Evolutionary conservation across 2,113 vertebrate species (phyloP).

Genomic region (Nesogale talazaci): DNA sequence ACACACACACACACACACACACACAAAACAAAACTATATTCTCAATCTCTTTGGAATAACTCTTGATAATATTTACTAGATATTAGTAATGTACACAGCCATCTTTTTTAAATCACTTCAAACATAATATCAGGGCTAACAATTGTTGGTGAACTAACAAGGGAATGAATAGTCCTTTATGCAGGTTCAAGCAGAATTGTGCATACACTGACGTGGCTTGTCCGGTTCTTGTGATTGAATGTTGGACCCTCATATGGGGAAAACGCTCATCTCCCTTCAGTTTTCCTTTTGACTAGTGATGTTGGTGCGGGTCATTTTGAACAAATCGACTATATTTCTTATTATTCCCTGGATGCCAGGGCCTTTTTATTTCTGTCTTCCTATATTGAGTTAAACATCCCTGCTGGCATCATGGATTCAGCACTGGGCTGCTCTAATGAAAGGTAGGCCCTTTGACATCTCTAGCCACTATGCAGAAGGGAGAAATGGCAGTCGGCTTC

Average conservation of each 20-base stretch:
- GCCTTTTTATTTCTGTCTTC: not conserved
- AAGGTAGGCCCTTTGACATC: too few relatives aligned
- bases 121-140: not conserved
- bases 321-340: not conserved
- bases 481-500: too few relatives aligned
- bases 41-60: not conserved
- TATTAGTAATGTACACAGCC: not conserved
- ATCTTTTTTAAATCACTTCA: constrained; percentile 3
- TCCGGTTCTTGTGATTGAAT: constrained; percentile 50
- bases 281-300: constrained; percentile 38
- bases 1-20: too few relatives aligned
- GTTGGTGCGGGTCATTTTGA: constrained; percentile 11
- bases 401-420: too few relatives aligned
- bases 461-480: too few relatives aligned
- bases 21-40: not conserved
- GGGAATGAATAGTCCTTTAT: constrained; percentile 7
- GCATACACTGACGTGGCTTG: not conserved
- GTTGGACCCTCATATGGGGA: constrained; percentile 35
- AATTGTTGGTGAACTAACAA: constrained; percentile 9
- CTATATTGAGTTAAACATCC: too few relatives aligned
- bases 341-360: not conserved
- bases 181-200: constrained; percentile 1
- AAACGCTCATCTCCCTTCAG: constrained; percentile 27
- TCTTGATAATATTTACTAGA: constrained; percentile 46
- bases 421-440: too few relatives aligned